Percentiles rank a stretch among this genome's conserved stretches.
phyloP scores from a whole-genome alignment of 2,113 vertebrate species.

The Chascanopsetta lugubris region DNA sequence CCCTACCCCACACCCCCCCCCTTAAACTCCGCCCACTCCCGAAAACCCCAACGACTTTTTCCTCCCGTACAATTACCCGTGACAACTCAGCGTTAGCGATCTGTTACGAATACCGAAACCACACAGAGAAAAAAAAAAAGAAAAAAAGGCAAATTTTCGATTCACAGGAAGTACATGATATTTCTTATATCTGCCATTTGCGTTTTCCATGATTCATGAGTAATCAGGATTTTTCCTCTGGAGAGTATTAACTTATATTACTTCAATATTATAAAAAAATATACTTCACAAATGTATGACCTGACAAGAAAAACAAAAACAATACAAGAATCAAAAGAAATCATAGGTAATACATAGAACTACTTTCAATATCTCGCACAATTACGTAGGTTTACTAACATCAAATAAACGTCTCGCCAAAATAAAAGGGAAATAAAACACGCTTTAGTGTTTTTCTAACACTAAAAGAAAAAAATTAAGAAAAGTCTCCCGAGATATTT shows the following conservation, averaged over 20 bases:
- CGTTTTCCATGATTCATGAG: constrained; percentile 61
- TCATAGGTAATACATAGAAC: constrained; percentile 60
- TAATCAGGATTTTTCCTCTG: constrained; percentile 73
- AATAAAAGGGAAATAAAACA: constrained; percentile 71
- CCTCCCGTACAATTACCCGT: constrained; percentile 65
- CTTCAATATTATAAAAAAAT: constrained; percentile 81
- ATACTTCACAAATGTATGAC: constrained; percentile 80
- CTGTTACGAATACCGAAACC: constrained; percentile 73
- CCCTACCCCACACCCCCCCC: too few relatives aligned
- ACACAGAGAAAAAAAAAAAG: constrained; percentile 80
- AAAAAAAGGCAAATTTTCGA: constrained; percentile 80
- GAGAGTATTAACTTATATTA: constrained; percentile 79
- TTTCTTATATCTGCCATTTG: constrained; percentile 72
- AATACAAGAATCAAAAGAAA: constrained; percentile 70
- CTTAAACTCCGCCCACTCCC: too few relatives aligned
- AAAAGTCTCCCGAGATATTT: constrained; percentile 57
- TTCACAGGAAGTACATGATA: constrained; percentile 81
- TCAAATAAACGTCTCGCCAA: constrained; percentile 72
- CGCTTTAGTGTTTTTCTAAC: constrained; percentile 72
- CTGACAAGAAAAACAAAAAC: constrained; percentile 66
- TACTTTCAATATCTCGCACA: constrained; percentile 65
- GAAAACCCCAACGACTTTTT: constrained; percentile 75
- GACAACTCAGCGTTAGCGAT: constrained; percentile 54
- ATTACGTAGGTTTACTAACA: constrained; percentile 63
- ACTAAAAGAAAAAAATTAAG: constrained; percentile 71